Conservation (phyloP, 1,140 invertebrate genomes). For the Heliconius eleuchia region DNA sequence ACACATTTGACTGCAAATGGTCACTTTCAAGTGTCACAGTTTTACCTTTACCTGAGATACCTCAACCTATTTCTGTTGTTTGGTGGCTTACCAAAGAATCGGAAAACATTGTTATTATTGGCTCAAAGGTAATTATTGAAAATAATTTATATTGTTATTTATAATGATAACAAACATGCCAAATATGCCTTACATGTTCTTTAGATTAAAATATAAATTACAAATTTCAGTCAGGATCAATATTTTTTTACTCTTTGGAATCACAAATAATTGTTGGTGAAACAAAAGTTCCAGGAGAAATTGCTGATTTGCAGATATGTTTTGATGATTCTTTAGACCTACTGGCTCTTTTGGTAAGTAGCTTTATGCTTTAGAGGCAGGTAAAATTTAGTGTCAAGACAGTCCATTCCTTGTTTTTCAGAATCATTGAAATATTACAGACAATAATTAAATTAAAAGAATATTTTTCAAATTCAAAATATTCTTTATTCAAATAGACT, state of each 20-base stretch:
- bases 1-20: conserved; percentile 73
- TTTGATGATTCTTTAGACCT: conserved; percentile 75
- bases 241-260: conserved; percentile 71
- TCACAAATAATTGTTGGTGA: conserved; percentile 65
- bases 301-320: conserved; percentile 71
- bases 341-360: conserved; percentile 65
- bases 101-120: conserved; percentile 71
- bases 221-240: conserved; percentile 56
- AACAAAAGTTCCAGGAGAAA: conserved; percentile 64
- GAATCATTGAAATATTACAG: too few species aligned
- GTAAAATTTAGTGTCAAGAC: too few species aligned
- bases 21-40: conserved; percentile 71
- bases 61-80: conserved; percentile 63
- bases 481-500: too few species aligned
- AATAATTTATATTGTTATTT: conserved; percentile 2
- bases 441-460: too few species aligned
- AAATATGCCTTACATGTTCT: conserved; percentile 5
- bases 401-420: too few species aligned
- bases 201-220: background rate
- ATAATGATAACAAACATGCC: background rate
- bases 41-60: conserved; percentile 57
- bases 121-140: conserved; percentile 57
- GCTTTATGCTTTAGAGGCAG: too few species aligned
- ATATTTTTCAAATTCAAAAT: too few species aligned
- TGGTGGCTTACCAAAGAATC: conserved; percentile 77